Evolutionary conservation across 2,113 vertebrate genomes (phyloP).

Genomic region (Myotis brandtii): DNA sequence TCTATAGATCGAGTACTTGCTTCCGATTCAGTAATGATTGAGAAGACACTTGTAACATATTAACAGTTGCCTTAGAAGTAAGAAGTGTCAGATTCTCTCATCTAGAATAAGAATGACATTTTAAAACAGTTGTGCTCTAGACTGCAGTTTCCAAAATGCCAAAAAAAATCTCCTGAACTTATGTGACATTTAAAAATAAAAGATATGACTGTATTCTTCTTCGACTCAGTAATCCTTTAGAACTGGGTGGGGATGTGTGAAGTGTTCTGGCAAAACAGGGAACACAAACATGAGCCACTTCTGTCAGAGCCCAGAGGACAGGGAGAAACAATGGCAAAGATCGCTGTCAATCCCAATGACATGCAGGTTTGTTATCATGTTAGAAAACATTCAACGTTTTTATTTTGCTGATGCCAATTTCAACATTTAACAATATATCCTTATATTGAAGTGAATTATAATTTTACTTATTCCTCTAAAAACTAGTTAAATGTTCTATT

Average conservation of each 20-base stretch:
- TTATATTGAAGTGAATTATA: neutral
- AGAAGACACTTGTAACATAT: neutral
- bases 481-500: neutral
- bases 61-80: neutral
- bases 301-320: neutral
- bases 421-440: neutral
- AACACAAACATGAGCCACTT: neutral
- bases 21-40: slow-evolving; percentile 28
- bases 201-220: neutral
- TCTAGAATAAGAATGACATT: neutral
- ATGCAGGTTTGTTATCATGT: neutral
- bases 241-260: neutral
- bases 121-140: neutral
- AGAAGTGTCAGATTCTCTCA: slow-evolving; percentile 5
- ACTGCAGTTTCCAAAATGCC: neutral
- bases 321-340: neutral
- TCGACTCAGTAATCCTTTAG: neutral
- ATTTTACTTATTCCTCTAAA: neutral
- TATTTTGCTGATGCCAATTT: neutral
- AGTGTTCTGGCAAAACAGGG: neutral
- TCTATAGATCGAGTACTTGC: neutral
- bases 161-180: neutral
- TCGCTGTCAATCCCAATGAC: neutral
- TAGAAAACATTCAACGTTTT: neutral
- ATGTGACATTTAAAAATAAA: slow-evolving; percentile 24